Evolutionary conservation across 2,113 vertebrate species (phyloP), one percentile per base, ranked within the genome.

Genomic region (Onychorhynchus coronatus): DNA sequence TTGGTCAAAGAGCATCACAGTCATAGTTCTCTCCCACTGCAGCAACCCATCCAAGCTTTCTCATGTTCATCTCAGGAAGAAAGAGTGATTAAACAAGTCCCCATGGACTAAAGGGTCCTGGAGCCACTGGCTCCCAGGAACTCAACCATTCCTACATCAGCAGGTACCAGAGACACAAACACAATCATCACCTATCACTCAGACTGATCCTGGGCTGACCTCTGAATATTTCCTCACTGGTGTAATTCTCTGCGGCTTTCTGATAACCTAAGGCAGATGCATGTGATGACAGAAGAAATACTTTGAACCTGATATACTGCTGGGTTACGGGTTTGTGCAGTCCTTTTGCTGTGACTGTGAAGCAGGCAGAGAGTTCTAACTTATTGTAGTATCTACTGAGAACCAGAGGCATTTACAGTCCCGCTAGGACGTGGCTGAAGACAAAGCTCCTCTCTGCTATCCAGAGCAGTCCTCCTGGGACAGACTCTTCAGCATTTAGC

Each of bases 261-360:
- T 85, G 77, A 92, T 75, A 87, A 92, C 70, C 66, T 68, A 75
- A 95, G 72, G 77, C 91, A 93, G 83, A 91, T 72, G 65, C 30
- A 78, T 12, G 49, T 65, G 89, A 89, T 87, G 80, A 94, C 35
- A 92, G 56, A 74, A 75, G 39, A 71, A 91, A 63, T 47, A 87
- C 76, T 91, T 92, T 91, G 65, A 93, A 85, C 56, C 27, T 77
- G 83, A 72, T 30, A 35, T 7, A 63, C 28, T 63, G 80, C 52
- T 78, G 65, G 31, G n/a, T 87, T 81, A 56, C 23, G 35, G 58
- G 7, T 92, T 89, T 65, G 52, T 59, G 68, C 35, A 67, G 50
- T 33, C 31, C 76, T 59, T 68, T 84, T 67, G 62, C 67, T 67
- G 67, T 39, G 52, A 37, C 39, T 65, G 44, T 47, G 68, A 92